Evolutionary conservation across 1,140 invertebrate species (phyloP).

Genomic region (Homalodisca vitripennis): DNA sequence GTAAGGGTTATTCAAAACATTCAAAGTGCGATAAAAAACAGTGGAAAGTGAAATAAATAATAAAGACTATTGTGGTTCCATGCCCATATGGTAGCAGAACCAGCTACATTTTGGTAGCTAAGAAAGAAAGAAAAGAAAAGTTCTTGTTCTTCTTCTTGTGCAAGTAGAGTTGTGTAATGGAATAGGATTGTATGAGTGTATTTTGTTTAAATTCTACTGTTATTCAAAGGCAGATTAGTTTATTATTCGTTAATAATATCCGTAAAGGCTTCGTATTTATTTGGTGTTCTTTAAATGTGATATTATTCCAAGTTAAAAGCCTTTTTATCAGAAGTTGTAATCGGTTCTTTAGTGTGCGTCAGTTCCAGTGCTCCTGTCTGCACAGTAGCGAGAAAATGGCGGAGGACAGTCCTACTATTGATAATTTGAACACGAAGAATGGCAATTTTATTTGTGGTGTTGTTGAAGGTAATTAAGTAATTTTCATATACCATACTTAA

Average conservation of each 20-base stretch:
- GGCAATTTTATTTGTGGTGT: slow-evolving; percentile 87
- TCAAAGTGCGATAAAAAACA: too few species aligned
- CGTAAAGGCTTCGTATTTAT: slow-evolving; percentile 1
- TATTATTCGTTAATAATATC: slow-evolving; percentile 18
- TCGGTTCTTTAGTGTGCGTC: not conserved
- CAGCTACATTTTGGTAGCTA: too few species aligned
- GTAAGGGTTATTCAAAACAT: too few species aligned
- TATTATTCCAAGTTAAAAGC: not conserved
- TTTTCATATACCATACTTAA: too few species aligned
- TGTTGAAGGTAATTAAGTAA: slow-evolving; percentile 88
- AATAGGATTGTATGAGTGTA: slow-evolving; percentile 23
- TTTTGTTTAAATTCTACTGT: not conserved
- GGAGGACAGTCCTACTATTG: slow-evolving; percentile 45
- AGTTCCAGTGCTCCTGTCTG: slow-evolving; percentile 4
- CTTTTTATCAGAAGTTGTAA: slow-evolving; percentile 6
- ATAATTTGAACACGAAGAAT: slow-evolving; percentile 62
- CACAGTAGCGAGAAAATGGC: slow-evolving; percentile 43
- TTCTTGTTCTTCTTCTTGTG: too few species aligned
- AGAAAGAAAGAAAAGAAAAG: too few species aligned
- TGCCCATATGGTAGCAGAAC: too few species aligned
- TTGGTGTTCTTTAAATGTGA: not conserved
- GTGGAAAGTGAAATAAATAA: too few species aligned
- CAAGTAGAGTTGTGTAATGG: too few species aligned
- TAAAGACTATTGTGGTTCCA: too few species aligned
- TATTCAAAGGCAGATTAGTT: not conserved